These are phyloP conservation scores for Nebria ingens DNA, from an alignment of 1,140 invertebrate genomes.

Conservation along the genomic window DNA sequence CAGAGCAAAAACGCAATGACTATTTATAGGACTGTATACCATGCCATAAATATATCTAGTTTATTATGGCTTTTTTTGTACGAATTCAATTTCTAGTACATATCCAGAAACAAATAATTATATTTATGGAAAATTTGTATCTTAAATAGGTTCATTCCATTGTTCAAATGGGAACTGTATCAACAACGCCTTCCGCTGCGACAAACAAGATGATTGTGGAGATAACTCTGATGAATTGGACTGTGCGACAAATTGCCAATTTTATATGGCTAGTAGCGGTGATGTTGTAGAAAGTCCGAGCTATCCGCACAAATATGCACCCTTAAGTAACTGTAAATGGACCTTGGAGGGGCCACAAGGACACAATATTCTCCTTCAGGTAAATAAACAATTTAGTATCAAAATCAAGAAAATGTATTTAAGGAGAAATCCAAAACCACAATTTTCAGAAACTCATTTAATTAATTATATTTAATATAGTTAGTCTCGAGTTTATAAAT, in stretches of 20 bases:
- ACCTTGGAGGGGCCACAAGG: slow-evolving; percentile 92
- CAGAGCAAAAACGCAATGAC: not conserved
- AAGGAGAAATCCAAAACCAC: not conserved
- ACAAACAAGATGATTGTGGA: slow-evolving; percentile 87
- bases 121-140: too few relatives aligned
- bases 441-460: slow-evolving; percentile 1
- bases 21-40: not conserved
- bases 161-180: slow-evolving; percentile 89
- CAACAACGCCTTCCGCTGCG: slow-evolving; percentile 80
- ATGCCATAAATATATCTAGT: not conserved
- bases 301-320: slow-evolving; percentile 85
- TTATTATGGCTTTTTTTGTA: too few relatives aligned
- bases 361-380: slow-evolving; percentile 80
- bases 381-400: too few relatives aligned
- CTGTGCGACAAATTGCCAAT: slow-evolving; percentile 79
- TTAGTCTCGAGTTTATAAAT: too few relatives aligned
- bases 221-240: slow-evolving; percentile 87
- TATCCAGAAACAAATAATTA: too few relatives aligned
- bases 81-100: too few relatives aligned
- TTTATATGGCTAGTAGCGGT: slow-evolving; percentile 86
- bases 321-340: slow-evolving; percentile 91
- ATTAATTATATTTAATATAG: slow-evolving; percentile 9
- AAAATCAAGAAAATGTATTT: slow-evolving; percentile 2
- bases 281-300: slow-evolving; percentile 91
- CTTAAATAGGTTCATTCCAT: slow-evolving; percentile 72